phyloP scores from a whole-genome alignment of 2,113 vertebrate species.

The Choloepus hoffmanni region DNA sequence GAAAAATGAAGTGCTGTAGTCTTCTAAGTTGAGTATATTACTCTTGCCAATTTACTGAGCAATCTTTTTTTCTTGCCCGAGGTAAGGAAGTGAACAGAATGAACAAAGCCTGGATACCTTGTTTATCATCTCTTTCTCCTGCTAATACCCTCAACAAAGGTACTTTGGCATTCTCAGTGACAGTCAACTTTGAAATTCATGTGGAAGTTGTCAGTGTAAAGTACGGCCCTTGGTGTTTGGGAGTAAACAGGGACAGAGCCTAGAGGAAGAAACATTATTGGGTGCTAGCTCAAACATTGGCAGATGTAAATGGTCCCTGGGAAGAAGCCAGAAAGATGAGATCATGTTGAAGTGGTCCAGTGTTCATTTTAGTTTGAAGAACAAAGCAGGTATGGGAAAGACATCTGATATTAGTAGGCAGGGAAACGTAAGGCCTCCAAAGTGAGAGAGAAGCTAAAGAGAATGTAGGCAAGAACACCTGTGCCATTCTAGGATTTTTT shows the following conservation, averaged over 20 bases:
- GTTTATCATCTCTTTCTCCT: not conserved
- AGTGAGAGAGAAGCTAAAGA: not conserved
- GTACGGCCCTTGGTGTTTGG: not conserved
- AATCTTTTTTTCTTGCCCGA: not conserved
- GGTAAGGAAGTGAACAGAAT: not conserved
- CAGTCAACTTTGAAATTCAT: not conserved
- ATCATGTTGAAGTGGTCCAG: not conserved
- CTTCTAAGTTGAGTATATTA: not conserved
- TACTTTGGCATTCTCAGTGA: not conserved
- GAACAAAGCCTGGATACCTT: not conserved
- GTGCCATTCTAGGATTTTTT: not conserved
- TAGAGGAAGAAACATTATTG: not conserved
- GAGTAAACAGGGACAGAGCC: not conserved
- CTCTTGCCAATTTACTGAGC: not conserved
- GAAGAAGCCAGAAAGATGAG: constrained; percentile 6
- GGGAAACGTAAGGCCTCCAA: not conserved
- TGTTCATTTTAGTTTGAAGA: not conserved
- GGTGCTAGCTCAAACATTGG: not conserved
- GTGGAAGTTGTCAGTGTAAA: not conserved
- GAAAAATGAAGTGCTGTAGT: not conserved
- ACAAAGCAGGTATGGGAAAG: not conserved
- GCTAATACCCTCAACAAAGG: not conserved
- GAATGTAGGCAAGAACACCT: not conserved
- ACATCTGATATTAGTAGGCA: not conserved
- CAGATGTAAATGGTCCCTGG: not conserved